These are phyloP conservation scores for Pogonocichla stellata DNA, from an alignment of 2,113 vertebrate species.

Conservation along the genomic window DNA sequence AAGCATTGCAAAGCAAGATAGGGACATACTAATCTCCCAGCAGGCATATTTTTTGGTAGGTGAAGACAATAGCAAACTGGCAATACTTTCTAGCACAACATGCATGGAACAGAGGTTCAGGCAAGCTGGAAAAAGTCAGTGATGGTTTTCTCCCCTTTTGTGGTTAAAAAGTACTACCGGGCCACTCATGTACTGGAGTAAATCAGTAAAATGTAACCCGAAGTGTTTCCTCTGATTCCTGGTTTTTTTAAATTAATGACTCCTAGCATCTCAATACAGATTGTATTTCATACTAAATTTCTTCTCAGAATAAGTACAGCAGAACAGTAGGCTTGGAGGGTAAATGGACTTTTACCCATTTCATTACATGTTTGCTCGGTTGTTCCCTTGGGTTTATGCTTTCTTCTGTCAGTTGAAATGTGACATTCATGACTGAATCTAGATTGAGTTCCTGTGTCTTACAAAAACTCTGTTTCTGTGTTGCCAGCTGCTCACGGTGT, in stretches of 20 bases:
- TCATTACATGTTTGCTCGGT: neutral
- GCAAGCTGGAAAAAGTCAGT: neutral
- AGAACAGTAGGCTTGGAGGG: neutral
- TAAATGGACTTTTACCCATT: neutral
- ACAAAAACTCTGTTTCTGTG: slow-evolving; percentile 37
- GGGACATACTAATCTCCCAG: neutral
- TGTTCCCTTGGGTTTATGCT: neutral
- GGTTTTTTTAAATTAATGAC: neutral
- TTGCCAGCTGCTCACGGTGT: slow-evolving; percentile 72
- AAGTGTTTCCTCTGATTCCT: neutral
- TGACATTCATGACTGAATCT: neutral
- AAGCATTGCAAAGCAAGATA: neutral
- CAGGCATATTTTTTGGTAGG: neutral
- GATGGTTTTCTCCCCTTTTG: neutral
- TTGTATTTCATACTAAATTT: neutral
- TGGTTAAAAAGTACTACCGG: neutral
- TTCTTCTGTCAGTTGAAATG: slow-evolving; percentile 16
- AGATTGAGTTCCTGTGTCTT: neutral
- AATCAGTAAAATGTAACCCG: neutral
- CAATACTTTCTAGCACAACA: neutral
- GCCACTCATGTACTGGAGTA: neutral
- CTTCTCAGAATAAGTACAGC: neutral
- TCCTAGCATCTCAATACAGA: neutral
- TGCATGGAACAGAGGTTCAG: neutral
- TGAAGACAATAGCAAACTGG: neutral